These are phyloP conservation scores for Coreius guichenoti DNA, from an alignment of 2,797 vertebrate species.

Conservation along the genomic window DNA sequence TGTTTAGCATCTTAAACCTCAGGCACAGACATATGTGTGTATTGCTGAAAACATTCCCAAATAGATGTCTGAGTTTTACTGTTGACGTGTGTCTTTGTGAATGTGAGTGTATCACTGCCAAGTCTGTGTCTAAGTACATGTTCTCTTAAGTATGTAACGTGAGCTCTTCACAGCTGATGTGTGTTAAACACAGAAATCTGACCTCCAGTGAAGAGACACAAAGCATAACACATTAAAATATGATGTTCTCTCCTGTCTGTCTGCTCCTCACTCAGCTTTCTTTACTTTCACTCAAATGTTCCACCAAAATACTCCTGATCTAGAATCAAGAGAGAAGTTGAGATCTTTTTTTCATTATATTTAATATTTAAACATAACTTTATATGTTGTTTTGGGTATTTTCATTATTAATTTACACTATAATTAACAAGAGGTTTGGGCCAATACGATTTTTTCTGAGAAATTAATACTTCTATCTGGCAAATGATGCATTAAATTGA, in stretches of 20 bases:
- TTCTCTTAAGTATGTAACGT: background rate
- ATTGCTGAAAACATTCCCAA: background rate
- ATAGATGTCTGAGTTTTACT: background rate
- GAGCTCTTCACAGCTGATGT: conserved; percentile 11
- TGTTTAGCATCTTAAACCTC: conserved; percentile 29
- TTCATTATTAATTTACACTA: background rate
- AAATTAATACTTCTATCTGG: background rate
- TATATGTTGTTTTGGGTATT: background rate
- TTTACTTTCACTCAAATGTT: background rate
- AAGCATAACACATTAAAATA: background rate
- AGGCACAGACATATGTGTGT: background rate
- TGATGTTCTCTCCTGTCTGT: background rate
- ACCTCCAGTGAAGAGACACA: conserved; percentile 3
- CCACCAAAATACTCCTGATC: background rate
- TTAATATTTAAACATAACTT: background rate
- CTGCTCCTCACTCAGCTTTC: background rate
- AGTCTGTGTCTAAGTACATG: background rate
- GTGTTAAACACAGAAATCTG: conserved; percentile 10
- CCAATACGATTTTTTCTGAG: background rate
- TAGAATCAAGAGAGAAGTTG: background rate
- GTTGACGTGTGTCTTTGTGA: background rate
- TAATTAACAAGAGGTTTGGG: background rate
- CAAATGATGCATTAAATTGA: background rate
- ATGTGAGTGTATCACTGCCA: conserved; percentile 4
- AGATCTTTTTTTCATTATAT: background rate